Evolutionary conservation across 2,797 vertebrate genomes (phyloP).

Genomic region (Sebastes taczanowskii): DNA sequence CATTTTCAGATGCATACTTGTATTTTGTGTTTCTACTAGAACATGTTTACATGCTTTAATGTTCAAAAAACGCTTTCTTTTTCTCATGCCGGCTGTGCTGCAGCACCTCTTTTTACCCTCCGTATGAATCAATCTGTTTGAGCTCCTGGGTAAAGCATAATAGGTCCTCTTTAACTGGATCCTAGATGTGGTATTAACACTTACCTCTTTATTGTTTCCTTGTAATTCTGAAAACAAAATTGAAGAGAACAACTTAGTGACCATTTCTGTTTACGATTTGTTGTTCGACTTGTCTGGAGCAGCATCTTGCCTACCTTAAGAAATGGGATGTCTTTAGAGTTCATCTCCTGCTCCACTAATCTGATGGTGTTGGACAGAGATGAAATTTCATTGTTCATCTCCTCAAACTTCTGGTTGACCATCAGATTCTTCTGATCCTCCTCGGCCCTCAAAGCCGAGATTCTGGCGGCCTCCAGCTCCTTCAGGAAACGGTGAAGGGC

Average conservation of each 20-base stretch:
- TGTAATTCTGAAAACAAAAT: conserved; percentile 81
- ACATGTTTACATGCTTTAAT: too few species aligned
- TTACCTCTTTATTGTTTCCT: conserved; percentile 83
- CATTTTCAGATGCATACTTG: too few species aligned
- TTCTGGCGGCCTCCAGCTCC: conserved; percentile 78
- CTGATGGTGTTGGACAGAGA: conserved; percentile 77
- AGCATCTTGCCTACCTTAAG: conserved; percentile 72
- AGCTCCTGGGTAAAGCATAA: too few species aligned
- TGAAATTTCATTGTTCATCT: conserved; percentile 72
- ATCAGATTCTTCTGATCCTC: conserved; percentile 73
- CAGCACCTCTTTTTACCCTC: too few species aligned
- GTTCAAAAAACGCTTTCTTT: too few species aligned
- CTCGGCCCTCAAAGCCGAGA: conserved; percentile 76
- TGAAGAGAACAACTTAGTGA: not conserved
- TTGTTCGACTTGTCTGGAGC: not conserved
- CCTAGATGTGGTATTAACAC: not conserved
- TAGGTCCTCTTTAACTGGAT: not conserved
- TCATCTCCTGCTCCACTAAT: conserved; percentile 81
- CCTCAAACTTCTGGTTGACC: conserved; percentile 72
- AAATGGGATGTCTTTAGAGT: conserved; percentile 74
- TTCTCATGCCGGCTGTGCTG: too few species aligned
- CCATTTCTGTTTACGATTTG: not conserved
- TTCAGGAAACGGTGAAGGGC: conserved; percentile 76
- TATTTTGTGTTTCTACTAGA: too few species aligned
- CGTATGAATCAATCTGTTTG: not conserved